Conservation (phyloP, 2,888 invertebrate genomes). For the Thumatha senex region DNA sequence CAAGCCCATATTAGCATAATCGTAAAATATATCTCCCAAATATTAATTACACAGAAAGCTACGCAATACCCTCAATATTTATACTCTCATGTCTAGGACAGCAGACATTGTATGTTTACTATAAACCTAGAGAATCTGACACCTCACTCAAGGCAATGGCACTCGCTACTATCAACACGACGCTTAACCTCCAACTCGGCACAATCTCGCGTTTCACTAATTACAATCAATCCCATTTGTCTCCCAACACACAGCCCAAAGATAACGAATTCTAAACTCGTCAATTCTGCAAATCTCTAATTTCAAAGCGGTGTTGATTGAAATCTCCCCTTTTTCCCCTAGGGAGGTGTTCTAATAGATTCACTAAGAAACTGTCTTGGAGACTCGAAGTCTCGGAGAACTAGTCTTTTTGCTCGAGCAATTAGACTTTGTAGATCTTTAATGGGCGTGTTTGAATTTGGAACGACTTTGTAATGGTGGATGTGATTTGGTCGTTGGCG, state of each 20-base stretch:
- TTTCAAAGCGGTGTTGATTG: slow-evolving; percentile 39
- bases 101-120: too few species aligned
- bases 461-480: slow-evolving; percentile 10
- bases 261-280: slow-evolving; percentile 39
- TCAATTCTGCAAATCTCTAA: slow-evolving; percentile 42
- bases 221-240: slow-evolving; percentile 32
- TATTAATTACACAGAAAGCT: too few species aligned
- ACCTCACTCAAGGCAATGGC: background rate
- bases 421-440: slow-evolving; percentile 21
- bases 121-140: too few species aligned
- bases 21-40: too few species aligned
- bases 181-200: background rate
- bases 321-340: slow-evolving; percentile 25
- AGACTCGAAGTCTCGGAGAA: background rate
- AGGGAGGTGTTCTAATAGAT: slow-evolving; percentile 27
- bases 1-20: too few species aligned
- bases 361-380: slow-evolving; percentile 25
- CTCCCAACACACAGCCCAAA: slow-evolving; percentile 5
- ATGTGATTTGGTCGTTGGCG: slow-evolving; percentile 13
- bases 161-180: background rate
- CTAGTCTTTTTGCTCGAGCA: slow-evolving; percentile 33
- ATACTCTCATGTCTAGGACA: too few species aligned
- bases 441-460: slow-evolving; percentile 9
- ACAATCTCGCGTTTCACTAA: slow-evolving; percentile 16
- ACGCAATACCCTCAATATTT: too few species aligned